A percentile compares a stretch with the other conserved stretches of the same genome.
Evolutionary conservation across 2,888 invertebrate genomes (phyloP).

Genomic region (Morpho achilles): DNA sequence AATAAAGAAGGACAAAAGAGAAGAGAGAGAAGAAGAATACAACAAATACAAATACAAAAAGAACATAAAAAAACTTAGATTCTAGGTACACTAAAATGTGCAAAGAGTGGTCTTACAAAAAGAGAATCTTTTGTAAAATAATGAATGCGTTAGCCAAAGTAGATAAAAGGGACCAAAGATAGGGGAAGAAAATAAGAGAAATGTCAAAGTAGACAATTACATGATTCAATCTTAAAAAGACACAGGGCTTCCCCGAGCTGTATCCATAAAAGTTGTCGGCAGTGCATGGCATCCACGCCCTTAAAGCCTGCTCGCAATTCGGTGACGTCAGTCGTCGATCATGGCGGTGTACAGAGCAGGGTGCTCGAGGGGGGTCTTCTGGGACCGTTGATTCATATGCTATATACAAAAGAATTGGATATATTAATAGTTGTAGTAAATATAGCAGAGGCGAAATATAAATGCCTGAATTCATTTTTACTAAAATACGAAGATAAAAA

Average conservation of each 20-base stretch:
- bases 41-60: too few relatives aligned
- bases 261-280: slow-evolving; percentile 86
- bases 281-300: slow-evolving; percentile 78
- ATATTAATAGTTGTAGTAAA: not conserved
- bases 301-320: slow-evolving; percentile 57
- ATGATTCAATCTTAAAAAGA: slow-evolving; percentile 87
- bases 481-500: too few relatives aligned
- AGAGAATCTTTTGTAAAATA: not conserved
- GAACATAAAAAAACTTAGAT: too few relatives aligned
- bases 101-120: not conserved
- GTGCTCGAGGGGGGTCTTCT: slow-evolving; percentile 63
- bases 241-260: slow-evolving; percentile 85
- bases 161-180: too few relatives aligned
- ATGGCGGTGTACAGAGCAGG: slow-evolving; percentile 55
- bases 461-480: too few relatives aligned
- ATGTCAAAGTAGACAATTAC: slow-evolving; percentile 37
- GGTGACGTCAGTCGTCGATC: slow-evolving; percentile 54
- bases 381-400: slow-evolving; percentile 65
- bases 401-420: slow-evolving; percentile 24
- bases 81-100: too few relatives aligned
- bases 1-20: too few relatives aligned
- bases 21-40: too few relatives aligned
- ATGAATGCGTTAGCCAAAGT: too few relatives aligned
- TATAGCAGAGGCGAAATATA: too few relatives aligned
- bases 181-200: too few relatives aligned